These are phyloP conservation scores for Pterois miles DNA, from an alignment of 2,797 vertebrate genomes.

Conservation along the genomic window DNA sequence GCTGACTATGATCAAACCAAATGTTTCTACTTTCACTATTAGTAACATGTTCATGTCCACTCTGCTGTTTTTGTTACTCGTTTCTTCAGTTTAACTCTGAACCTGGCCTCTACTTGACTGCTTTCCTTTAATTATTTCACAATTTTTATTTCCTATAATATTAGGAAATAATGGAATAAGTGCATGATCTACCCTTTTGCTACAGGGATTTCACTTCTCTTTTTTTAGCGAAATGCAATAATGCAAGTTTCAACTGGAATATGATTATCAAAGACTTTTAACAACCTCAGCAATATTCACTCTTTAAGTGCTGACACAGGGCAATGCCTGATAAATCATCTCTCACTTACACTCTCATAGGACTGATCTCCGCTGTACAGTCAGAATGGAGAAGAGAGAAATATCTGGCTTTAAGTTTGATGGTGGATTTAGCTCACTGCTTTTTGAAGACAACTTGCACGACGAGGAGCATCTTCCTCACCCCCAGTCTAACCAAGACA, in stretches of 20 bases:
- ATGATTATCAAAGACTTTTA: not conserved
- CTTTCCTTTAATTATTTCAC: too few relatives aligned
- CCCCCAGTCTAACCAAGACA: not conserved
- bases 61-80: too few relatives aligned
- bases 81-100: too few relatives aligned
- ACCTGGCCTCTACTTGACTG: too few relatives aligned
- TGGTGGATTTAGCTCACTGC: not conserved
- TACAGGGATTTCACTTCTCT: not conserved
- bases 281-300: constrained; percentile 2
- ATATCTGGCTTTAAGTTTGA: not conserved
- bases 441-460: constrained; percentile 4
- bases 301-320: not conserved
- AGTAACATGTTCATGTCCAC: too few relatives aligned
- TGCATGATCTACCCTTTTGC: too few relatives aligned
- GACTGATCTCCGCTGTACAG: not conserved
- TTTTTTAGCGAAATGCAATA: not conserved
- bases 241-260: not conserved
- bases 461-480: not conserved
- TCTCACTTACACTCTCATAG: not conserved
- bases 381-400: constrained; percentile 11
- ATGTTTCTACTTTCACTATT: too few relatives aligned
- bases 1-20: too few relatives aligned
- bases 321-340: not conserved
- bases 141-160: too few relatives aligned
- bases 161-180: too few relatives aligned